Evolutionary conservation across 2,888 invertebrate species (phyloP), one percentile per base, ranked within the genome.

Genomic region (Anorthoa munda): DNA sequence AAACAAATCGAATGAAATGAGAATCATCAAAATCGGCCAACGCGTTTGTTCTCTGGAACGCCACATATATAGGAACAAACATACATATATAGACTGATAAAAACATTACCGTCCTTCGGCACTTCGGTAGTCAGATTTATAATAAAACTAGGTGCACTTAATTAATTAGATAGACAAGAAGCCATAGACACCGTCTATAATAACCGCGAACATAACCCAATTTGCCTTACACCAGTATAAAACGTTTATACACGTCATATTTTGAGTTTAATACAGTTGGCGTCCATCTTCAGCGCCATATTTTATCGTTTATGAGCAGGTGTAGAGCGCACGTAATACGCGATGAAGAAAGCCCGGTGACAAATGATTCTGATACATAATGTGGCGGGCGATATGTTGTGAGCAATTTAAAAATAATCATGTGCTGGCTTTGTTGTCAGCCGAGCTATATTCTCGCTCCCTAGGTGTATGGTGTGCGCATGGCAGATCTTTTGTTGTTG

Each of bases 301-400:
- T 84, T 77, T 84, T 84, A 84, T 77, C 79, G 73, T 73, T 85
- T 69, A 82, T 66, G 80, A 85, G 83, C 84, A 85, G 84, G 84
- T 84, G 83, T 84, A 70, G 73, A 75, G 70, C 85, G 60, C 68
- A 60, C 58, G 75, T 84, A 69, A 71, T 77, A 82, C 51, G 66
- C 55, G 80, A 77, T 66, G 77, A 80, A 83, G 77, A 75, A 85
- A 82, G 80, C 66, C 26, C 50, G 65, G 64, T 84, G 84, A 84
- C 83, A 77, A 85, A 85, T 84, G 81, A 80, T 75, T 75, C 53
- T 77, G 75, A 77, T 77, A 85, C 73, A 80, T 74, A 80, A 77
- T 80, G 70, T 72, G 72, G 79, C 79, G 70, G 70, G 82, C 78
- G 72, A 77, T 84, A 84, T 77, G 70, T 73, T 83, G 77, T 65